Evolutionary conservation across 2,888 invertebrate genomes (phyloP), one percentile per base, ranked within the genome.

Genomic region (Dysmachus trigonus): DNA sequence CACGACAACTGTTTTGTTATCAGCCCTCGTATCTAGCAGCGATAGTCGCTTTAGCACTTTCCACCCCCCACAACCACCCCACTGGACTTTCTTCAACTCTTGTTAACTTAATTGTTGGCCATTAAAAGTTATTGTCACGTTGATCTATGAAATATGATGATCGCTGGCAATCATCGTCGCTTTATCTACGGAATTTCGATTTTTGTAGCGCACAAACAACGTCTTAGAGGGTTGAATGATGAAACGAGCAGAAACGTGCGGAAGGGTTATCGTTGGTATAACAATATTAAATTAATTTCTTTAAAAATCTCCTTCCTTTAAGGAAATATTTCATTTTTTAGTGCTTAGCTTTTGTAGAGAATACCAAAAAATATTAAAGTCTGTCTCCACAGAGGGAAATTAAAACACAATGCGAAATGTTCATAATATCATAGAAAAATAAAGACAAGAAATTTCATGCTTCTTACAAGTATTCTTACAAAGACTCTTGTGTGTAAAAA

Each of bases 51-150:
- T n/a, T 31, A 18, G 35, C 51, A n/a, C 62, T 35, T 22, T 62
- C 27, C 33, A 8, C 31, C 15, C 27, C 18, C 2, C n/a, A 38
- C 22, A n/a, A n/a, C n/a, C n/a, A n/a, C 62, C 62, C 22, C 18
- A 8, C 1, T 62, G 81, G 41, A 62, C 18, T 82, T 62, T 82
- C 33, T 62, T 82, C 62, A 62, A 62, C 35, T 35, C 81, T 82
- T 62, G 81, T 82, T 82, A 82, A 53, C 81, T 82, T 62, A 82
- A 82, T 82, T 82, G 62, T 62, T 35, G 62, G 5, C 62, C 62
- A 82, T 82, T 82, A 62, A 82, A 82, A 62, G 81, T 82, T 82
- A 82, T 82, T 82, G 81, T 82, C 81, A 82, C 53, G 62, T 31
- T 82, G 62, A 62, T 62, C 62, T 62, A 22, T 82, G 62, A 82